Conservation (phyloP, 2,113 vertebrate genomes). For the Myanophis thanlyinensis region DNA sequence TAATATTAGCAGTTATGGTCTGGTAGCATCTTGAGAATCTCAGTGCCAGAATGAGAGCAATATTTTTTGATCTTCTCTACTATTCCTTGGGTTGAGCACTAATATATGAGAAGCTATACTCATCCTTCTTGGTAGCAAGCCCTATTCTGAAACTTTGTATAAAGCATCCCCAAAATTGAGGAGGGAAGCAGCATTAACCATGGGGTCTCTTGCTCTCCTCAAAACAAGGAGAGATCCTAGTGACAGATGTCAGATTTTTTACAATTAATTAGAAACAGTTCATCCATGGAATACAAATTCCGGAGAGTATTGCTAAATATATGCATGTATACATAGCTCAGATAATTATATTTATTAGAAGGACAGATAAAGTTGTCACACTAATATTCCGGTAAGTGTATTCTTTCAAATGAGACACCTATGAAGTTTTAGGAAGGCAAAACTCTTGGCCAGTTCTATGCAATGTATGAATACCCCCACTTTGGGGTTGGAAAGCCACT, state of each 20-base stretch:
- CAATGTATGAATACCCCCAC: neutral
- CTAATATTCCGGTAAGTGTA: neutral
- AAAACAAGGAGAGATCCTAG: neutral
- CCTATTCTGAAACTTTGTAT: neutral
- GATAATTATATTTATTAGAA: neutral
- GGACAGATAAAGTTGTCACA: neutral
- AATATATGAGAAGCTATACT: neutral
- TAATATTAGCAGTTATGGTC: too few species aligned
- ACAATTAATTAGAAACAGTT: neutral
- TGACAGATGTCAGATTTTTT: neutral
- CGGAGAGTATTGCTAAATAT: neutral
- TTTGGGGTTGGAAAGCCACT: neutral
- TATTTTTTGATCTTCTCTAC: neutral
- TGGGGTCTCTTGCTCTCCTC: neutral
- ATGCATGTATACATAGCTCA: neutral
- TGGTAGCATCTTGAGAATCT: too few species aligned
- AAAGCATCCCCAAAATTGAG: neutral
- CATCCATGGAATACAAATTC: neutral
- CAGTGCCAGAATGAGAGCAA: neutral
- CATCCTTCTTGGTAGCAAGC: too few species aligned
- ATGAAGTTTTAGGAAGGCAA: neutral
- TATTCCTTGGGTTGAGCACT: neutral
- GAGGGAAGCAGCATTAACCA: neutral
- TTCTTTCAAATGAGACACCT: neutral
- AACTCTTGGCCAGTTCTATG: neutral